Percentiles rank a stretch among this genome's conserved stretches.
Evolutionary conservation across 2,113 vertebrate genomes (phyloP).

Genomic region (Opisthocomus hoazin): DNA sequence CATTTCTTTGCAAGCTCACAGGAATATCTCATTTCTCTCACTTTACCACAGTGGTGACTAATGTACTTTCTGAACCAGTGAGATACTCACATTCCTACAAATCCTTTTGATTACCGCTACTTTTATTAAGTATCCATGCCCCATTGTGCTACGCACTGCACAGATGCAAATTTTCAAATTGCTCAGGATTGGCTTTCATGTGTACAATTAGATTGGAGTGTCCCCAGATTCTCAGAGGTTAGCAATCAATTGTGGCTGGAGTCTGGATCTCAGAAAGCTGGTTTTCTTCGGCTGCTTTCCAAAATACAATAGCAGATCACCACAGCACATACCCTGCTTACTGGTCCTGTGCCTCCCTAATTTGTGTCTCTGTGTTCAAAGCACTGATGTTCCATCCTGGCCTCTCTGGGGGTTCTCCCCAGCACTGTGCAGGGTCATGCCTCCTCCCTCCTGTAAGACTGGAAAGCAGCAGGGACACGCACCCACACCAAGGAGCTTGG

Average conservation of each 20-base stretch:
- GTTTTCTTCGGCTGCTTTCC: neutral
- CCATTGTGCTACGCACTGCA: too few species aligned
- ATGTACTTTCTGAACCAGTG: neutral
- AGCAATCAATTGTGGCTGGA: neutral
- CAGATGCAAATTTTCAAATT: neutral
- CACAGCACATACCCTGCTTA: neutral
- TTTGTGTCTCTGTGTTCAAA: neutral
- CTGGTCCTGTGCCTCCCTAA: neutral
- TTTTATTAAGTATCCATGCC: neutral
- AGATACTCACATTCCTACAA: neutral
- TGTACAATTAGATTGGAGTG: neutral
- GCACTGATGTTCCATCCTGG: rapidly evolving
- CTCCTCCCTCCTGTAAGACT: neutral
- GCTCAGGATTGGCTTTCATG: neutral
- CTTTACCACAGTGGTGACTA: neutral
- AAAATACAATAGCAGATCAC: neutral
- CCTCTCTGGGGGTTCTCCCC: neutral
- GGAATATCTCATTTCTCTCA: neutral
- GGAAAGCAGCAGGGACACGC: neutral
- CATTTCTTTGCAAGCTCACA: neutral
- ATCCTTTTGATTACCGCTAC: neutral
- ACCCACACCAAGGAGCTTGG: neutral
- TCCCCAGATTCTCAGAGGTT: neutral
- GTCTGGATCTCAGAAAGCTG: neutral
- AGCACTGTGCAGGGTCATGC: neutral